Evolutionary conservation across 2,888 invertebrate genomes (phyloP), one percentile per base, ranked within the genome.

Genomic region (Physocephala rufipes): DNA sequence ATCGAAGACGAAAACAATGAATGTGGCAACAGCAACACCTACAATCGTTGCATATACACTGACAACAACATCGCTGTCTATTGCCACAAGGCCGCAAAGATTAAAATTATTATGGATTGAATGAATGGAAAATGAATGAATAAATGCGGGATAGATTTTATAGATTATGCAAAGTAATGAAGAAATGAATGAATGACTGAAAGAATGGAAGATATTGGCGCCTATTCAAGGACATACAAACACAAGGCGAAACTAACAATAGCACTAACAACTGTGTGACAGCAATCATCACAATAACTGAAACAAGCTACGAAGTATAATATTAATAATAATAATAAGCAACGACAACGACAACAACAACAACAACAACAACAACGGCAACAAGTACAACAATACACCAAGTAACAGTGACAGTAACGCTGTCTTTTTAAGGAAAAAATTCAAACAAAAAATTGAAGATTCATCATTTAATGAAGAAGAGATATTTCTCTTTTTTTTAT

Each of bases 281-380:
- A 64, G 15, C 21, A 65, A 30, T 28, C 24, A 53, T n/a, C 49
- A 65, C 24, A 51, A 4, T 19, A 66, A n/a, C 9, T 49, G 69
- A 47, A 72, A 43, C 36, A 70, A 70, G 19, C 36, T 36, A 67
- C 65, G 13, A 70, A 74, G 62, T 69, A 53, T 67, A 67, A 64
- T 72, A 62, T 69, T 58, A 70, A 70, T 36, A 69, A 70, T 55
- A 67, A 63, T 59, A 69, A 73, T 63, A 59, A 58, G n/a, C n/a
- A n/a, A 64, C 73, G 55, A 71, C 62, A 70, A 70, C 47, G 67
- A 70, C 62, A 67, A 63, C 63, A 69, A 73, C 62, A 59, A 58
- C 64, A 28, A 66, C 45, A 61, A 59, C 58, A 71, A 70, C 51
- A 68, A 62, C 67, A 36, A 62, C 36, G 59, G 45, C 67, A 71